Evolutionary conservation across 2,113 vertebrate genomes (phyloP), one percentile per base, ranked within the genome.

Genomic region (Chiloscyllium plagiosum): DNA sequence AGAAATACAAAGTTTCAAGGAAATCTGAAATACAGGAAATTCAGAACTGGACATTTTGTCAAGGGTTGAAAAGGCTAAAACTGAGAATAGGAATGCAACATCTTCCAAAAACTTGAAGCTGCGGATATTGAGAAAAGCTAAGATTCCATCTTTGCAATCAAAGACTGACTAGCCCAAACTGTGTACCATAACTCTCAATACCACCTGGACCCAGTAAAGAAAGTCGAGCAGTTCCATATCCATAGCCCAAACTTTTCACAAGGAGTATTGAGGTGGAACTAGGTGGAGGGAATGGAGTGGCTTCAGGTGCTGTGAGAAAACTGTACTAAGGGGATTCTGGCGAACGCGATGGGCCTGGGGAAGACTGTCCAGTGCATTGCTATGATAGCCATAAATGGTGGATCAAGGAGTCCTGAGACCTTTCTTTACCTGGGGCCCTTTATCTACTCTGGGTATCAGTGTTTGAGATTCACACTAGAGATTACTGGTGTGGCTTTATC

Each of bases 291-390:
- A 97, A 99, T 99, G 96, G 99, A 99, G 96, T 99, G 99, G 98
- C 98, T 98, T 66, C 97, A 98, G 98, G 98, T 99, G 99, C 97
- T 99, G 97, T 99, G 99, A 99, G 99, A 99, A 97, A 99, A 99
- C 87, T 99, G 99, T 96, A 99, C 99, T 95, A 99, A 99, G 96
- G 99, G 99, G 85, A 99, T 99, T 97, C 98, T 99, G 96, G 99
- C 99, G 92, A 99, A 99, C 96, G 99, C 99, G 97, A 99, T 99
- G 99, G 99, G 99, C 0, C 96, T 99, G 96, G 99, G 99, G 19
- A 99, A 99, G 97, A 99, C 99, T 0, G 98, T 99, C 96, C 99
- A 99, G 96, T 99, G 99, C 96, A 99, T 99, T 95, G 99, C 98
- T 90, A 99, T 99, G 96, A 98, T 99, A 89, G 98, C 99, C 37